phyloP scores from a whole-genome alignment of 1,140 invertebrate genomes.

The Procambarus virginalis region DNA sequence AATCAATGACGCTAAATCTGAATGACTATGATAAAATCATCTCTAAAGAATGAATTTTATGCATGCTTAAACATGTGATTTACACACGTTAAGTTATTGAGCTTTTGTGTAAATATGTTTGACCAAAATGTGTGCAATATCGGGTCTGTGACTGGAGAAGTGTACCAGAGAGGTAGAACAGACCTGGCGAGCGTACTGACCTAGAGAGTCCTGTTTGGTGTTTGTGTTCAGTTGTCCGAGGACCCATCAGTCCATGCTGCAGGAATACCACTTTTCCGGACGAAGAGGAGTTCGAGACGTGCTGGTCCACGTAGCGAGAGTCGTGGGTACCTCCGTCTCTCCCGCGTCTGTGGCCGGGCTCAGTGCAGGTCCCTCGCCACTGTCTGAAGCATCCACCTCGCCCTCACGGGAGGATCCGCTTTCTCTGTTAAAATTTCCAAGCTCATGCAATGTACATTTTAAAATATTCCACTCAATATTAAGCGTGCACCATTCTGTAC shows the following conservation, averaged over 20 bases:
- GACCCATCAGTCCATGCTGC: conserved; percentile 86
- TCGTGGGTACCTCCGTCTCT: background rate
- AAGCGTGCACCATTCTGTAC: no score
- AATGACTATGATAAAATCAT: no score
- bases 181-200: background rate
- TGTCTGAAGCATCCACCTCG: background rate
- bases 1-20: no score
- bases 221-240: conserved; percentile 80
- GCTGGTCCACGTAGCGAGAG: background rate
- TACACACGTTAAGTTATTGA: no score
- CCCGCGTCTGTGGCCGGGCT: background rate
- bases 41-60: no score
- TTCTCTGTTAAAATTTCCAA: background rate
- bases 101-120: no score
- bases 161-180: no score
- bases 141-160: no score
- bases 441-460: no score
- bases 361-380: background rate
- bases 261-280: conserved; percentile 77
- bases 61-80: no score
- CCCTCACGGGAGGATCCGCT: background rate
- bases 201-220: conserved; percentile 40
- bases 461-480: no score
- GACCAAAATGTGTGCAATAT: no score
- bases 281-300: background rate